Conservation (phyloP, 1,140 invertebrate species). For the Heliconius melpomene region DNA sequence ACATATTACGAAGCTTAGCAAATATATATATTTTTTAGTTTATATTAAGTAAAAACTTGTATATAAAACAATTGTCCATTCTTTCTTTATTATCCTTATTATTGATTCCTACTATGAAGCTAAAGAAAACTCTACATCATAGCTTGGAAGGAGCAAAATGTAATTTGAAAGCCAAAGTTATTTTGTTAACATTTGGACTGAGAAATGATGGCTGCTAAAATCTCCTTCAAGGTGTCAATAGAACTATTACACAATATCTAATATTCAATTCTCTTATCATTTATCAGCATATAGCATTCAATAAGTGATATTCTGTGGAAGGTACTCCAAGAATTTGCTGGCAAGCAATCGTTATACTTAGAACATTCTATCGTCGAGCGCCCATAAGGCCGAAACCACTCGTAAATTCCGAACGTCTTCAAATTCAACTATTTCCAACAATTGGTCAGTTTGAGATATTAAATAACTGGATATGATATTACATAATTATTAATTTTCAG, state of each 20-base stretch:
- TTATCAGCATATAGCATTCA: slow-evolving; percentile 19
- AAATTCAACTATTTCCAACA: slow-evolving; percentile 79
- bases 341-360: slow-evolving; percentile 62
- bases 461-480: slow-evolving; percentile 45
- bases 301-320: slow-evolving; percentile 21
- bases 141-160: not conserved
- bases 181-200: too few relatives aligned
- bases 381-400: slow-evolving; percentile 73
- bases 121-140: too few relatives aligned
- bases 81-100: too few relatives aligned
- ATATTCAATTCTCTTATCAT: slow-evolving; percentile 1
- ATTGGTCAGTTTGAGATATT: slow-evolving; percentile 63
- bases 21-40: too few relatives aligned
- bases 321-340: slow-evolving; percentile 58
- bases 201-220: too few relatives aligned
- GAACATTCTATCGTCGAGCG: slow-evolving; percentile 66
- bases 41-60: too few relatives aligned
- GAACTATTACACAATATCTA: not conserved
- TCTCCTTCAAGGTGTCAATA: too few relatives aligned
- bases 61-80: too few relatives aligned
- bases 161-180: too few relatives aligned
- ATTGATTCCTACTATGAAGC: too few relatives aligned
- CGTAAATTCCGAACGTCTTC: slow-evolving; percentile 78
- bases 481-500: not conserved
- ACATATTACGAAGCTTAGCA: too few relatives aligned